phyloP scores from a whole-genome alignment of 1,140 invertebrate genomes.

The Lycorma delicatula region DNA sequence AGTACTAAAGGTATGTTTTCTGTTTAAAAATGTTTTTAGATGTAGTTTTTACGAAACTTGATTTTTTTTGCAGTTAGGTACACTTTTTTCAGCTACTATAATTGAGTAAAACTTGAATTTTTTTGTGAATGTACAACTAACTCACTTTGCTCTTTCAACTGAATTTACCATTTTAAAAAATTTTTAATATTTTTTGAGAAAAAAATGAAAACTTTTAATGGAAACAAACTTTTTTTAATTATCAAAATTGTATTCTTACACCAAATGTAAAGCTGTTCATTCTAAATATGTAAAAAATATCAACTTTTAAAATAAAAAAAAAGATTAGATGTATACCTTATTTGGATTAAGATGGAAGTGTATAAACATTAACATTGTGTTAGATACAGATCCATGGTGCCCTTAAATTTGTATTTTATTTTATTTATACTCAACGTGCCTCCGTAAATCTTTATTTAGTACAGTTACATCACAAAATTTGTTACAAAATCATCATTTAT shows the following conservation, averaged over 20 bases:
- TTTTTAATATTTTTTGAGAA: neutral
- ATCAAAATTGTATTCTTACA: neutral
- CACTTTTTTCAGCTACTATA: slow-evolving; percentile 13
- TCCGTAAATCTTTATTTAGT: no score
- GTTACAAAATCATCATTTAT: no score
- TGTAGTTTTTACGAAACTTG: slow-evolving; percentile 8
- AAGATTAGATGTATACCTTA: neutral
- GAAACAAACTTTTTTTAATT: neutral
- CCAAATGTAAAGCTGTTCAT: neutral
- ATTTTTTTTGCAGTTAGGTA: slow-evolving; percentile 6
- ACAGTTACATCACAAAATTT: no score
- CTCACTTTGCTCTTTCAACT: neutral
- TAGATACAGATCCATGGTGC: neutral
- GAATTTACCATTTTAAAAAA: neutral
- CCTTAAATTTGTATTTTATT: no score
- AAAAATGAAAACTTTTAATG: neutral
- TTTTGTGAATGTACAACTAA: neutral
- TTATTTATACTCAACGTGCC: no score
- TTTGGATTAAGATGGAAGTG: neutral
- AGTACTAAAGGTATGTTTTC: neutral
- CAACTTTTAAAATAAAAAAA: neutral
- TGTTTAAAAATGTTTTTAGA: neutral
- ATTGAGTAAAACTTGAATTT: slow-evolving; percentile 4
- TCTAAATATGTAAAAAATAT: neutral
- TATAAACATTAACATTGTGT: neutral